These are phyloP conservation scores for Planococcus citri DNA, from an alignment of 1,140 invertebrate species.

Conservation along the genomic window DNA sequence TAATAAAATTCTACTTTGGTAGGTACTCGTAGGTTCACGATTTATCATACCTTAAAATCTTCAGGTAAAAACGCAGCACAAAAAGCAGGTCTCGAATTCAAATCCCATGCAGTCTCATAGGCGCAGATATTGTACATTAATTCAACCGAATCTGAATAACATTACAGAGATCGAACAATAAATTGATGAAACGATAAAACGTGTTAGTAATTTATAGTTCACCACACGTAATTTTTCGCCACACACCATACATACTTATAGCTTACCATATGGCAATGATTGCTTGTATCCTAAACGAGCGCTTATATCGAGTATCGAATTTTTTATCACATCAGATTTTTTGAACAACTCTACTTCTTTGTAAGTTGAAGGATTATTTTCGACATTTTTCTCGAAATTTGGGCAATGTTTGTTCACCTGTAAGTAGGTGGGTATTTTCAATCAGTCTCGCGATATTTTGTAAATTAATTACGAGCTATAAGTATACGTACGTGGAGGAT, in stretches of 20 bases:
- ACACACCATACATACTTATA: constrained; percentile 41
- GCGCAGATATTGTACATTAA: neutral
- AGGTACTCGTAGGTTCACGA: no score
- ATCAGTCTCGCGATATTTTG: constrained; percentile 24
- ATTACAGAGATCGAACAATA: constrained; percentile 47
- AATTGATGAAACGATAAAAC: constrained; percentile 60
- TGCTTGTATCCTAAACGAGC: constrained; percentile 26
- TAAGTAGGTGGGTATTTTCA: neutral
- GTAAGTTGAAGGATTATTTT: neutral
- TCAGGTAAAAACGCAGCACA: constrained; percentile 23
- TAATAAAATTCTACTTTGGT: no score
- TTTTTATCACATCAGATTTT: constrained; percentile 21
- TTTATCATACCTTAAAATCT: constrained; percentile 27
- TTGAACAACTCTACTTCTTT: constrained; percentile 25
- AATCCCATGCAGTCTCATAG: neutral
- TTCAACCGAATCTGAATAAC: constrained; percentile 21
- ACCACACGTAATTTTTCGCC: no score
- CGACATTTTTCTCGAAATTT: neutral
- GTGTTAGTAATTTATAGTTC: no score
- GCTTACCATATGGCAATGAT: neutral
- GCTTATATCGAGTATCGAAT: constrained; percentile 26
- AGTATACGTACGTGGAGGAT: no score
- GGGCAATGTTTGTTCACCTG: constrained; percentile 6
- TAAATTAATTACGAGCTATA: constrained; percentile 21
- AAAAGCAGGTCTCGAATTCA: neutral